Percentiles rank a stretch among this genome's conserved stretches.
Evolutionary conservation across 2,888 invertebrate genomes (phyloP).

Genomic region (Cylindroiulus punctatus): DNA sequence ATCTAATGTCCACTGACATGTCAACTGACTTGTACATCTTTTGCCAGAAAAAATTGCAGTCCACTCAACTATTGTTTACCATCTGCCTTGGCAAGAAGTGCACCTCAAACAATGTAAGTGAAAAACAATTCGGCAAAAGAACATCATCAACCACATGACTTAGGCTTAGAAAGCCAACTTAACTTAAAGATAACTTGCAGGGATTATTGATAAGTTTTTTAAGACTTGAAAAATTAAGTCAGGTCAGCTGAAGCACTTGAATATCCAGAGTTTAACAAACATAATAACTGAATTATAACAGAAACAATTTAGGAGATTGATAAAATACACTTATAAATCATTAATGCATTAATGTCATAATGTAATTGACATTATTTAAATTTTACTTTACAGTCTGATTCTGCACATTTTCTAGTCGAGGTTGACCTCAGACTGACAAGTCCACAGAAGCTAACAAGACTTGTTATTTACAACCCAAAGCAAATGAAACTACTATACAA

Average conservation of each 20-base stretch:
- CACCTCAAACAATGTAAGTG: background rate
- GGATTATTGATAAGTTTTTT: no score
- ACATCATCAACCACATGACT: no score
- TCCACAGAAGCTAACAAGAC: background rate
- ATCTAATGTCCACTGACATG: background rate
- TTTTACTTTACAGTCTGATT: background rate
- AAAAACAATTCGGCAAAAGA: background rate
- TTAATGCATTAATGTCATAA: no score
- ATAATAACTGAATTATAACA: background rate
- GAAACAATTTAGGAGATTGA: background rate
- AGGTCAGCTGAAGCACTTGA: background rate
- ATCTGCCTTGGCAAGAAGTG: background rate
- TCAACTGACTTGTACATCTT: constrained; percentile 1
- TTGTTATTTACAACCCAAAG: background rate
- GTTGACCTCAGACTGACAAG: background rate
- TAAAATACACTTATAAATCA: no score
- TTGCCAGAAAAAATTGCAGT: background rate
- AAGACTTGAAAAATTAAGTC: background rate
- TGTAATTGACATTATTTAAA: no score
- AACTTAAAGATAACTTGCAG: no score
- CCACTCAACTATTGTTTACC: background rate
- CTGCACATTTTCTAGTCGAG: background rate
- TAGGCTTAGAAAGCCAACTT: no score
- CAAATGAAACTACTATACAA: background rate
- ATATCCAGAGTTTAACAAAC: background rate